Evolutionary conservation across 1,140 invertebrate species (phyloP).

Genomic region (Drosophila repleta): DNA sequence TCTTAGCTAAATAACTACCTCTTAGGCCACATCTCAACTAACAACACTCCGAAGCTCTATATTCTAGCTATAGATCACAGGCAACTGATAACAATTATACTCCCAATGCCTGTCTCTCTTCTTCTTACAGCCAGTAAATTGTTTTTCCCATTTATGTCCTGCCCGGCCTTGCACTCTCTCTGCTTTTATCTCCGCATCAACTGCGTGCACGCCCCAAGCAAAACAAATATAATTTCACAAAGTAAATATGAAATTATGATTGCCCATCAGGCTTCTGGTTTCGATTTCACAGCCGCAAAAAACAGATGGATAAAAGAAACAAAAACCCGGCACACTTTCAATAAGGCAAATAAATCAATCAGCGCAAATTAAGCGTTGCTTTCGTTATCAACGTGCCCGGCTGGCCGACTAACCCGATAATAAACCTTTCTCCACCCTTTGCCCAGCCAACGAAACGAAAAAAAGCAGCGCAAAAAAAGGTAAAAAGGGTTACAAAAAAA

Average conservation of each 20-base stretch:
- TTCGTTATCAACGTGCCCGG: constrained; percentile 17
- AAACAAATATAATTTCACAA: constrained; percentile 74
- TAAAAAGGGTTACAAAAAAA: constrained; percentile 46
- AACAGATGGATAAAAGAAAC: constrained; percentile 20
- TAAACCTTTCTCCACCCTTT: constrained; percentile 44
- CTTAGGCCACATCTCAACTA: too few relatives aligned
- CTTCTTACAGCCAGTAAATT: constrained; percentile 13
- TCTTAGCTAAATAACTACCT: too few relatives aligned
- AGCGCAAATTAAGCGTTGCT: constrained; percentile 38
- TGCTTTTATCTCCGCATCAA: background rate
- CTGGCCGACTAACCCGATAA: constrained; percentile 15
- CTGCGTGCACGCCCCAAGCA: constrained; percentile 41
- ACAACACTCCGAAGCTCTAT: too few relatives aligned
- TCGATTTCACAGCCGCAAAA: constrained; percentile 7
- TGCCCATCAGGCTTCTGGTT: constrained; percentile 37
- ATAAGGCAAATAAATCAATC: constrained; percentile 59
- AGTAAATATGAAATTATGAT: constrained; percentile 79
- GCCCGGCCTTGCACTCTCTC: background rate
- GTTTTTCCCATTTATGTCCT: background rate
- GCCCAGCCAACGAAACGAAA: constrained; percentile 66
- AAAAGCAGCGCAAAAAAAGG: constrained; percentile 31
- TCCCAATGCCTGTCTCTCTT: background rate
- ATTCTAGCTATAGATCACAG: too few relatives aligned
- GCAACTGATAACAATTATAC: background rate
- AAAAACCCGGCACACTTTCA: constrained; percentile 47